Evolutionary conservation across 2,888 invertebrate genomes (phyloP).

Genomic region (Bibio marci): DNA sequence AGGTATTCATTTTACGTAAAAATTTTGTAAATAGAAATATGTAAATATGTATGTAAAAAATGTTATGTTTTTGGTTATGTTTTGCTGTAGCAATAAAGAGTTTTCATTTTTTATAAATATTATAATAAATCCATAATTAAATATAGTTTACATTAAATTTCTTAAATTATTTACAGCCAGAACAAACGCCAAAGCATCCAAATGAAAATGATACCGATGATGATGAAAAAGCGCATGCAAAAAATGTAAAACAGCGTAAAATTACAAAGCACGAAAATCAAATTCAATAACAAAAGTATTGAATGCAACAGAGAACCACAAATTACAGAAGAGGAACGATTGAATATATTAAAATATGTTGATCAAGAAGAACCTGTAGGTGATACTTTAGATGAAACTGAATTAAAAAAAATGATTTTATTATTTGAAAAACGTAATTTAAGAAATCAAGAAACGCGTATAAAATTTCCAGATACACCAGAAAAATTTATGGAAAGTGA

Average conservation of each 20-base stretch:
- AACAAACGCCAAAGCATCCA: slow-evolving; percentile 60
- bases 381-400: slow-evolving; percentile 75
- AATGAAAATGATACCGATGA: slow-evolving; percentile 38
- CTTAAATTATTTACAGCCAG: no score
- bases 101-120: no score
- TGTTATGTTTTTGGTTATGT: no score
- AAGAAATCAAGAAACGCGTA: slow-evolving; percentile 93
- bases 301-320: slow-evolving; percentile 37
- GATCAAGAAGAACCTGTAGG: slow-evolving; percentile 67
- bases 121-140: no score
- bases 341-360: slow-evolving; percentile 66
- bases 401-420: slow-evolving; percentile 73
- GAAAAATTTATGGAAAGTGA: slow-evolving; percentile 99
- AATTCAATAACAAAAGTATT: slow-evolving; percentile 24
- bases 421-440: slow-evolving; percentile 88
- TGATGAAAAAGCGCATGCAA: slow-evolving; percentile 45
- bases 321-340: slow-evolving; percentile 54
- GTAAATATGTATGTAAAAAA: no score
- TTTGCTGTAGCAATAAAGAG: no score
- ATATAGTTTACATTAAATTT: no score
- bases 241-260: slow-evolving; percentile 42
- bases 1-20: slow-evolving; percentile 27
- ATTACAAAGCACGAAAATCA: slow-evolving; percentile 31
- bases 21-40: no score
- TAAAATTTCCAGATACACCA: slow-evolving; percentile 92